Percentiles rank a stretch among this genome's conserved stretches.
These are phyloP conservation scores for Chionodraco myersi DNA, from an alignment of 2,113 vertebrate genomes.

Conservation along the genomic window DNA sequence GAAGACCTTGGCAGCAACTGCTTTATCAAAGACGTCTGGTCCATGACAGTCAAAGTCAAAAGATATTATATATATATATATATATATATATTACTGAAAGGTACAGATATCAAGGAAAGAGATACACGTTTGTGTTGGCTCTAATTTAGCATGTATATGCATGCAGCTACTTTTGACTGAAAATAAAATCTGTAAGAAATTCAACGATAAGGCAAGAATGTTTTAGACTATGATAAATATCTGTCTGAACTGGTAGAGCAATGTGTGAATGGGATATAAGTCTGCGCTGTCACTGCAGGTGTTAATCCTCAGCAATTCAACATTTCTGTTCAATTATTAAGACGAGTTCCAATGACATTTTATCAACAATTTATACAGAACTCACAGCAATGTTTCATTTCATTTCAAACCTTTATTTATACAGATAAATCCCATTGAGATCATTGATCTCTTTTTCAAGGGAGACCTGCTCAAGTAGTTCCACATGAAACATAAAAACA, in stretches of 20 bases:
- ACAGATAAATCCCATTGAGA: too few relatives aligned
- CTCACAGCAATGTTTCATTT: not conserved
- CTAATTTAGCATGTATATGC: not conserved
- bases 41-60: slow-evolving; percentile 6
- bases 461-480: too few relatives aligned
- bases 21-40: not conserved
- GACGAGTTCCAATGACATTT: not conserved
- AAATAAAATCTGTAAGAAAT: not conserved
- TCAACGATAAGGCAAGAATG: not conserved
- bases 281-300: slow-evolving; percentile 4
- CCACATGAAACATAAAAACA: too few relatives aligned
- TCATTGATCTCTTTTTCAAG: too few relatives aligned
- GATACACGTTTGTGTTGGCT: not conserved
- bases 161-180: not conserved
- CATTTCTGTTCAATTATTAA: not conserved
- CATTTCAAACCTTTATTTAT: too few relatives aligned
- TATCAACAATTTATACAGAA: not conserved
- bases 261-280: slow-evolving; percentile 5
- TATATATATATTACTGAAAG: not conserved
- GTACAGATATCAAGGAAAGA: slow-evolving; percentile 14
- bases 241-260: not conserved
- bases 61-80: too few relatives aligned
- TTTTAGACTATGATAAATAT: slow-evolving; percentile 9
- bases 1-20: not conserved
- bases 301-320: not conserved